These are phyloP conservation scores for Orchesella cincta DNA, from an alignment of 1,140 invertebrate species.

Conservation along the genomic window DNA sequence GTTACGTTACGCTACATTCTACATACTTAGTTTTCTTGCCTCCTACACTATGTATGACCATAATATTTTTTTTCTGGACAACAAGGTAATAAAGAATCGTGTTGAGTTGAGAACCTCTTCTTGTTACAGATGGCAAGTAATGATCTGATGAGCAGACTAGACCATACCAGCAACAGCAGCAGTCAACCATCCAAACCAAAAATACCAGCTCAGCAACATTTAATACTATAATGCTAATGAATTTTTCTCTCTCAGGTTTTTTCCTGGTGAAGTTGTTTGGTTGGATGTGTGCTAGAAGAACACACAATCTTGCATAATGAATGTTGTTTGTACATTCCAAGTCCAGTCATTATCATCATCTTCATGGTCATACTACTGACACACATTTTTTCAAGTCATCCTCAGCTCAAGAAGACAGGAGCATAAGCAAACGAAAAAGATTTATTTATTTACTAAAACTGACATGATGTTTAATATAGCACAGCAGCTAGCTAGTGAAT, in stretches of 20 bases:
- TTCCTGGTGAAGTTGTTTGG: conserved; percentile 20
- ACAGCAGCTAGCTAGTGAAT: no score
- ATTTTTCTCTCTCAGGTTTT: conserved; percentile 13
- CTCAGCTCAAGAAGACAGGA: background rate
- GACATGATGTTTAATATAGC: no score
- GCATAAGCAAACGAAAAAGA: background rate
- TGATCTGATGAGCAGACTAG: background rate
- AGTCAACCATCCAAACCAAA: background rate
- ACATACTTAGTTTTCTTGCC: background rate
- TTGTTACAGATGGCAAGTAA: background rate
- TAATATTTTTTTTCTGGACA: conserved; percentile 15
- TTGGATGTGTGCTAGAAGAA: background rate
- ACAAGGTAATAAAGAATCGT: background rate
- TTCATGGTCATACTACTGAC: conserved; percentile 24
- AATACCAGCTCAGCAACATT: conserved; percentile 4
- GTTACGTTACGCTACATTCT: background rate
- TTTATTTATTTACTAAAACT: conserved; percentile 1
- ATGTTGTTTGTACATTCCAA: background rate
- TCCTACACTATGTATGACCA: no score
- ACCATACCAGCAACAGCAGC: background rate
- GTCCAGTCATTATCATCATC: conserved; percentile 9
- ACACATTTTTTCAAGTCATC: conserved; percentile 5
- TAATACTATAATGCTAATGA: conserved; percentile 15
- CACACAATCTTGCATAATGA: background rate
- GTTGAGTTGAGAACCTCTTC: background rate